Base-by-base conservation (phyloP, 2,113 vertebrate genomes). In the Amphiprion percula region DNA sequence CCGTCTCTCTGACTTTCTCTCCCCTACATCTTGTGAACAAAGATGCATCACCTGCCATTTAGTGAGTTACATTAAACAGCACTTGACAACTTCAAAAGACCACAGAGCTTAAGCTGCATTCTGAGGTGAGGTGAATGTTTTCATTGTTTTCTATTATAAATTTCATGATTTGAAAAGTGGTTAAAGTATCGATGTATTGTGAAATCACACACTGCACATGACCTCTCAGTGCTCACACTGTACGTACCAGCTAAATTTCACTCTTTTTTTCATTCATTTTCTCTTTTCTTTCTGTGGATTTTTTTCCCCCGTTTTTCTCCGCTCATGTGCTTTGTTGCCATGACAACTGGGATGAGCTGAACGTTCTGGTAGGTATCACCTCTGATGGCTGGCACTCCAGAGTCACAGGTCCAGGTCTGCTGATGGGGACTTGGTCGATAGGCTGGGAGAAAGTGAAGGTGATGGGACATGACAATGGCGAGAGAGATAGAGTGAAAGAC, bases 281-380 rank as follows among this genome's bases (percentile, higher is more conserved):
- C n/a, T 28, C 52, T 44, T 75, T 69, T 66, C 46, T 8, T 14
- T 49, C 80, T 30, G 74, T 72, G 52, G 79, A 58, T 76, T 54
- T 9, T 7, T 9, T 7, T 9, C 33, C 41, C 44, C 26, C 59
- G 66, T 74, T 76, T 86, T 87, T 66, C 56, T 67, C 52, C 17
- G 4, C 74, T 71, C 76, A 12, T 87, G 90, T 91, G 89, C 88
- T 89, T 82, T 10, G 96, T 97, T 97, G 92, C 94, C 92, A 96
- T 97, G 94, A 95, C 90, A 94, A 96, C 96, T 80, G 93, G 94
- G 94, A 84, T 93, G 95, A 85, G 68, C 33, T 65, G 92, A 94
- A 93, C 91, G 84, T 94, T 94, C 91, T 92, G 90, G 93, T 93
- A 95, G 79, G 92, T 94, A 95, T 97, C 96, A 96, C 96, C 96